phyloP scores from a whole-genome alignment of 2,797 vertebrate genomes.

The Rhinichthys osculus region DNA sequence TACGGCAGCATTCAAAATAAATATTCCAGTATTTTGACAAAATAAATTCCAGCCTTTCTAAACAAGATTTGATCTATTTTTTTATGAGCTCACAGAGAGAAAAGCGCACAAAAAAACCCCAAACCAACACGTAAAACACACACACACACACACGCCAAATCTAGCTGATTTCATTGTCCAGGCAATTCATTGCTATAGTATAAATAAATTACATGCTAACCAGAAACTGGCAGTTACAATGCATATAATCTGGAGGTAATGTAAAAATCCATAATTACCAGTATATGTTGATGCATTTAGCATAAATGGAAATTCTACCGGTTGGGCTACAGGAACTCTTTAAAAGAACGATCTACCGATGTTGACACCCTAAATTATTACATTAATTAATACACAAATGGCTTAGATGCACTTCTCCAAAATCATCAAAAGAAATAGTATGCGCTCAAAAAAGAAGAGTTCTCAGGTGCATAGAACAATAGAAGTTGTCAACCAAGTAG shows the following conservation, averaged over 20 bases:
- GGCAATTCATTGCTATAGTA: not conserved
- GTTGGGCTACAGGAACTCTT: not conserved
- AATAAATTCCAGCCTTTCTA: conserved; percentile 27
- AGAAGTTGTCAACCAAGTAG: too few species aligned
- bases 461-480: too few species aligned
- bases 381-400: not conserved
- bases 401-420: not conserved
- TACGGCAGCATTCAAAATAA: conserved; percentile 14
- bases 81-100: not conserved
- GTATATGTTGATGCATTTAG: not conserved
- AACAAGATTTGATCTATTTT: not conserved
- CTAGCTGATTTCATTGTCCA: not conserved
- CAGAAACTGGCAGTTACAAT: not conserved
- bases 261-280: not conserved
- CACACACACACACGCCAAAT: not conserved
- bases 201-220: not conserved
- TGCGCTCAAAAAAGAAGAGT: too few species aligned
- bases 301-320: not conserved
- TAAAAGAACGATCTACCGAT: not conserved
- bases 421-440: too few species aligned
- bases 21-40: conserved; percentile 6
- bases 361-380: not conserved
- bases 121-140: too few species aligned
- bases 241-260: not conserved
- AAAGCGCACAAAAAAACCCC: not conserved